A percentile compares a stretch with the other conserved stretches of the same genome.
phyloP scores from a whole-genome alignment of 2,113 vertebrate species.

The Sorex araneus region DNA sequence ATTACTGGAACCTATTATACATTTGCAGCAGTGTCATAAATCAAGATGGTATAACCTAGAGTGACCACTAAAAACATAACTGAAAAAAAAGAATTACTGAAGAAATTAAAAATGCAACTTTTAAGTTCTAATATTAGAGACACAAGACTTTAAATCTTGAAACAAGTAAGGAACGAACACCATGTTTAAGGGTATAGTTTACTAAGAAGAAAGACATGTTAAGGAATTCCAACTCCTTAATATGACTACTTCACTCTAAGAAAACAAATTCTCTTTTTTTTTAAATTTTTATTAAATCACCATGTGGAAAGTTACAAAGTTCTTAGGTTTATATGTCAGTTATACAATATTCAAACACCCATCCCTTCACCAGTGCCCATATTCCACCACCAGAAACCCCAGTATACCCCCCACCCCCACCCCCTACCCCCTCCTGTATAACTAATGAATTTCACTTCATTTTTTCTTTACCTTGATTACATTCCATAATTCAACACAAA shows the following conservation, averaged over 20 bases:
- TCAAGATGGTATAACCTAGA: neutral
- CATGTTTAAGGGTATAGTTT: neutral
- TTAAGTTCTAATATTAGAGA: neutral
- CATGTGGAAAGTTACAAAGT: too few relatives aligned
- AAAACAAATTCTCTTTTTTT: too few relatives aligned
- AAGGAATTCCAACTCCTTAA: neutral
- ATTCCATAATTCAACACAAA: too few relatives aligned
- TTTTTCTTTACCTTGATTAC: too few relatives aligned
- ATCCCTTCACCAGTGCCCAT: too few relatives aligned
- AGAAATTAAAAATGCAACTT: conserved; percentile 27
- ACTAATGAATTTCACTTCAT: too few relatives aligned
- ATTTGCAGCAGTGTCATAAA: neutral
- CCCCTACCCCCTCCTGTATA: too few relatives aligned
- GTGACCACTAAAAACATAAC: neutral
- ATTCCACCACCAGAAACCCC: too few relatives aligned
- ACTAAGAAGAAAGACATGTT: neutral
- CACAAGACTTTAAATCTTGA: conserved; percentile 19
- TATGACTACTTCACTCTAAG: neutral
- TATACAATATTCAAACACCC: too few relatives aligned
- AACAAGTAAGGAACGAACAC: neutral
- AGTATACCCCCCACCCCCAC: too few relatives aligned
- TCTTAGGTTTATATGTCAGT: too few relatives aligned
- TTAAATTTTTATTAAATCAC: too few relatives aligned
- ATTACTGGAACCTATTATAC: neutral
- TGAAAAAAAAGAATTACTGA: neutral